These are phyloP conservation scores for Hesperophylax magnus DNA, from an alignment of 1,140 invertebrate species.

Conservation along the genomic window DNA sequence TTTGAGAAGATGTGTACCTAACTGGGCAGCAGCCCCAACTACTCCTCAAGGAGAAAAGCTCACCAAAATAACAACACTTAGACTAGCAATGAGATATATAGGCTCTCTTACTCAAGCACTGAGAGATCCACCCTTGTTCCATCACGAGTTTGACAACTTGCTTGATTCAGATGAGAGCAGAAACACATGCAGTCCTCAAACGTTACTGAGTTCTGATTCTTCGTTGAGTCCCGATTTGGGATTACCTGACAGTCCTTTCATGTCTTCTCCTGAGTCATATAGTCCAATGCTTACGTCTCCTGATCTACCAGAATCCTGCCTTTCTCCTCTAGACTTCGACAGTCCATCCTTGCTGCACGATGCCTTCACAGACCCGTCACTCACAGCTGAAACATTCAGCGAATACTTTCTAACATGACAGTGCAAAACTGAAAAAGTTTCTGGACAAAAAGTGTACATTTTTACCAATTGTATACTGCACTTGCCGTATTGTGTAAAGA, in stretches of 20 bases:
- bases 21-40: conserved; percentile 66
- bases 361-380: conserved; percentile 49
- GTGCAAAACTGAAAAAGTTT: conserved; percentile 8
- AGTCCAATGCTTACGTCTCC: conserved; percentile 53
- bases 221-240: conserved; percentile 53
- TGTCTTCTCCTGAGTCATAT: conserved; percentile 54
- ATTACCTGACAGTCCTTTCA: conserved; percentile 53
- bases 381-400: conserved; percentile 53
- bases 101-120: conserved; percentile 71
- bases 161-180: conserved; percentile 54
- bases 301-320: conserved; percentile 52
- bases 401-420: conserved; percentile 56
- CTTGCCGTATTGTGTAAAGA: conserved; percentile 50
- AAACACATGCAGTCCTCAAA: conserved; percentile 53
- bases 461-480: conserved; percentile 55
- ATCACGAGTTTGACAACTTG: conserved; percentile 44
- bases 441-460: conserved; percentile 46
- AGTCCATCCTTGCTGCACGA: conserved; percentile 53
- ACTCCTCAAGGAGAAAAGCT: conserved; percentile 79
- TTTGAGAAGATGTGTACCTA: conserved; percentile 82
- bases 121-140: conserved; percentile 48
- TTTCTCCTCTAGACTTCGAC: conserved; percentile 55
- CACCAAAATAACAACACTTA: conserved; percentile 91
- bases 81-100: conserved; percentile 91
- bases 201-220: conserved; percentile 47